Percentiles rank a stretch among this genome's conserved stretches.
Evolutionary conservation across 2,113 vertebrate genomes (phyloP).

Genomic region (Semicossyphus pulcher): DNA sequence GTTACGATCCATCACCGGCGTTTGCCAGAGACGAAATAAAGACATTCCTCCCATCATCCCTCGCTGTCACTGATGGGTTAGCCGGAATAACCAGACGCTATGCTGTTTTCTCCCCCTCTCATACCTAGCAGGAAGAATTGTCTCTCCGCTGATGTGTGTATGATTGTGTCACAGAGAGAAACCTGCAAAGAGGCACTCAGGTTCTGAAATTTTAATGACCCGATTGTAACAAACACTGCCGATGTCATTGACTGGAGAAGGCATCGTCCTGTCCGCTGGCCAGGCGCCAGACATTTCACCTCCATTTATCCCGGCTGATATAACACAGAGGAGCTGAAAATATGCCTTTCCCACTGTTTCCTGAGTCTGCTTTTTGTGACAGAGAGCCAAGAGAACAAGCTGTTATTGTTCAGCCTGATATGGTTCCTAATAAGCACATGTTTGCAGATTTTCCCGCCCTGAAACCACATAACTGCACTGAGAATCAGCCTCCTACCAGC

Average conservation of each 20-base stretch:
- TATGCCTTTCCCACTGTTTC: slow-evolving; percentile 23
- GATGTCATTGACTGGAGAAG: slow-evolving; percentile 49
- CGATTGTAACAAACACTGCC: slow-evolving; percentile 63
- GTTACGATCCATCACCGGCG: slow-evolving; percentile 70
- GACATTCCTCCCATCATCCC: slow-evolving; percentile 66
- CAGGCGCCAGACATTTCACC: slow-evolving; percentile 41
- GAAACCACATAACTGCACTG: slow-evolving; percentile 19
- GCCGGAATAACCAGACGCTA: slow-evolving; percentile 8
- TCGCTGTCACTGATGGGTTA: slow-evolving; percentile 50
- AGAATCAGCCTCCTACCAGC: slow-evolving; percentile 13
- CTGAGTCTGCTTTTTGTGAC: slow-evolving; percentile 8
- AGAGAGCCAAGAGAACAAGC: slow-evolving; percentile 27
- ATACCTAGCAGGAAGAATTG: slow-evolving; percentile 20
- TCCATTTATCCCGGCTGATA: slow-evolving; percentile 44
- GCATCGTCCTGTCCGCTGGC: slow-evolving; percentile 52
- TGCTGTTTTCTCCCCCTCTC: background rate
- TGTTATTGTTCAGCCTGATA: slow-evolving; percentile 26
- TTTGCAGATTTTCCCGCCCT: slow-evolving; percentile 13
- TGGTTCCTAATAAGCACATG: slow-evolving; percentile 18
- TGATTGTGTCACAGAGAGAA: too few relatives aligned
- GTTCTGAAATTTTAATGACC: slow-evolving; percentile 69
- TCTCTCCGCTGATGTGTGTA: slow-evolving; percentile 27
- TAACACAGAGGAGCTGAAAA: slow-evolving; percentile 25
- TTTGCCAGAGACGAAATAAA: slow-evolving; percentile 72
- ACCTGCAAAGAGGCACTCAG: slow-evolving; percentile 45